These are phyloP conservation scores for Leuciscus waleckii DNA, from an alignment of 2,797 vertebrate species.

Conservation along the genomic window DNA sequence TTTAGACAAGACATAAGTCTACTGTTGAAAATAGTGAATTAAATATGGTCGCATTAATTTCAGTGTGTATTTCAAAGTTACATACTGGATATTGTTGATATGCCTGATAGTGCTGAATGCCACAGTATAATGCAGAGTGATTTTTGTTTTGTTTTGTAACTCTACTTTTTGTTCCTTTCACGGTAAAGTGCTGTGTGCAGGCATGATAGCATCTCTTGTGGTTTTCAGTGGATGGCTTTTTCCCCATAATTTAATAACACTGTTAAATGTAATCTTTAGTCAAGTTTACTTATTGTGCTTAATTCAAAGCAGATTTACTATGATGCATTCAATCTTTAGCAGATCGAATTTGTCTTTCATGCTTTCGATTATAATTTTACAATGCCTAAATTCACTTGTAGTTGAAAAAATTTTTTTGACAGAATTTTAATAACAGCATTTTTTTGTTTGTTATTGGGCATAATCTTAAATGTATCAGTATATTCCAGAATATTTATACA, in stretches of 20 bases:
- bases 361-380: too few species aligned
- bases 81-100: background rate
- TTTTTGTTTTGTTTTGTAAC: slow-evolving; percentile 32
- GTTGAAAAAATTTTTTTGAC: too few species aligned
- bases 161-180: slow-evolving; percentile 52
- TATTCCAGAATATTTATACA: background rate
- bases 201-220: slow-evolving; percentile 52
- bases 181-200: slow-evolving; percentile 42
- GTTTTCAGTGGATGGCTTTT: slow-evolving; percentile 49
- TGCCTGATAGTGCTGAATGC: background rate
- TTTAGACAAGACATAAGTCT: background rate
- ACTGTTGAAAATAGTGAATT: background rate
- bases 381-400: too few species aligned
- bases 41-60: background rate
- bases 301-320: too few species aligned
- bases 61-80: background rate
- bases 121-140: background rate
- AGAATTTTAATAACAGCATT: too few species aligned
- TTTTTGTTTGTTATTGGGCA: background rate
- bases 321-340: too few species aligned
- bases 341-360: too few species aligned
- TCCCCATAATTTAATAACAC: too few species aligned
- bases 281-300: too few species aligned
- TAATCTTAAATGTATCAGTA: background rate
- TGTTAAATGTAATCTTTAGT: too few species aligned